Evolutionary conservation across 1,140 invertebrate species (phyloP).

Genomic region (Microplitis mediator): DNA sequence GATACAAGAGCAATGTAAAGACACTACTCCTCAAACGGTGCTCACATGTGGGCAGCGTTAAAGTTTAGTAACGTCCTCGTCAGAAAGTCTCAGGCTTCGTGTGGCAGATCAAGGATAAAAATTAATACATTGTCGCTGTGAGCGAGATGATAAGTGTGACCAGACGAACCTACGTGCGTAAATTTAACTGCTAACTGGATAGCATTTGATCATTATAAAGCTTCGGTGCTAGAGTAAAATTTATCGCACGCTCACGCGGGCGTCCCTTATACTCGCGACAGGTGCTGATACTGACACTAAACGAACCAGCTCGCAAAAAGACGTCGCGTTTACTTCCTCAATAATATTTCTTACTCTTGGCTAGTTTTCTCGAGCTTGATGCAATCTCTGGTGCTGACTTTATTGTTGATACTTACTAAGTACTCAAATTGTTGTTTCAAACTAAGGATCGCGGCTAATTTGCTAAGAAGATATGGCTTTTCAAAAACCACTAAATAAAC

Average conservation of each 20-base stretch:
- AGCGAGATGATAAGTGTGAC: conserved; percentile 24
- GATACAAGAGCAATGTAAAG: no score
- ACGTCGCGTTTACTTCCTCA: conserved; percentile 6
- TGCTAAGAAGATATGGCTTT: not conserved
- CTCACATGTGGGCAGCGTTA: conserved; percentile 16
- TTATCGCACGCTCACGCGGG: conserved; percentile 7
- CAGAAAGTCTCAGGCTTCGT: not conserved
- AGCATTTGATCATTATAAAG: conserved; percentile 29
- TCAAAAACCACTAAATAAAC: conserved; percentile 27
- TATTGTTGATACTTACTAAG: not conserved
- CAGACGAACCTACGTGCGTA: conserved; percentile 29
- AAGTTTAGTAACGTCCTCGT: not conserved
- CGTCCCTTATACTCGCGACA: conserved; percentile 3
- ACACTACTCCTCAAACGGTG: not conserved
- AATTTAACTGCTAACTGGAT: conserved; percentile 5
- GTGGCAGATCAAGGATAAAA: no score
- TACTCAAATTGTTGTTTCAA: not conserved
- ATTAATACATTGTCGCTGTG: conserved; percentile 17
- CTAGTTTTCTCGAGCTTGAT: not conserved
- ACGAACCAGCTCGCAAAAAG: not conserved
- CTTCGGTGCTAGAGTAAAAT: conserved; percentile 7
- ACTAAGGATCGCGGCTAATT: not conserved
- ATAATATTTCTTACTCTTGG: not conserved
- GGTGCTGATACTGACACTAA: conserved; percentile 5
- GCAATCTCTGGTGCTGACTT: not conserved